Conservation (phyloP, 2,113 vertebrate species). For the Diphyllodes magnificus region DNA sequence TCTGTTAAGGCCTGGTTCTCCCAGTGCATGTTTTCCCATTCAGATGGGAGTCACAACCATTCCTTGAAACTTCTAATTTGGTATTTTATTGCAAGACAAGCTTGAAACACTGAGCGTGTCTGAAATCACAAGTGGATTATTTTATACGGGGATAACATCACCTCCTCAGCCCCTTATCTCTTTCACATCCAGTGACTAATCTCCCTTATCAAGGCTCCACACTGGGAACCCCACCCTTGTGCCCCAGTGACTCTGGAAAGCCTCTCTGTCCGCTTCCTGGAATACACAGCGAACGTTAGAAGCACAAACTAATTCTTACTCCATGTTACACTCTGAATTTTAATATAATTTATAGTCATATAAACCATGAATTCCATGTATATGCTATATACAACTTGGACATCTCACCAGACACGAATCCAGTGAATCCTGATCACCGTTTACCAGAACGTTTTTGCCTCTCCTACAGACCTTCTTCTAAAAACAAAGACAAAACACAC, state of each 20-base stretch:
- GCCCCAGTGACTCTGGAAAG: background rate
- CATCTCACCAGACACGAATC: background rate
- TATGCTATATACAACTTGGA: background rate
- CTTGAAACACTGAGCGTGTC: background rate
- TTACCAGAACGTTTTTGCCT: background rate
- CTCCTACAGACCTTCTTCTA: background rate
- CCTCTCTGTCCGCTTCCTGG: background rate
- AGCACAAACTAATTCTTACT: background rate
- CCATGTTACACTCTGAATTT: background rate
- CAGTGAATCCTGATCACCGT: background rate
- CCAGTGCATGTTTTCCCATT: accelerated
- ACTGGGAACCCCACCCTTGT: conserved; percentile 21
- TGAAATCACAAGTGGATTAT: conserved; percentile 9
- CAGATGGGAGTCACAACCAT: background rate
- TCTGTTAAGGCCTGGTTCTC: background rate
- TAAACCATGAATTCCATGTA: background rate
- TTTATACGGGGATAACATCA: conserved; percentile 43
- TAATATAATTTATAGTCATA: background rate
- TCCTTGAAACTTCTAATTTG: background rate
- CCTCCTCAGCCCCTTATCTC: conserved; percentile 7
- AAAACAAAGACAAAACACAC: background rate
- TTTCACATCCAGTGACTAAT: conserved; percentile 41
- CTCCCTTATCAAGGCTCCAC: conserved; percentile 31
- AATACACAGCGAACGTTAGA: background rate
- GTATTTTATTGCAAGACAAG: background rate